Evolutionary conservation across 2,888 invertebrate genomes (phyloP), one percentile per base, ranked within the genome.

Genomic region (Drosophila suboccidentalis): DNA sequence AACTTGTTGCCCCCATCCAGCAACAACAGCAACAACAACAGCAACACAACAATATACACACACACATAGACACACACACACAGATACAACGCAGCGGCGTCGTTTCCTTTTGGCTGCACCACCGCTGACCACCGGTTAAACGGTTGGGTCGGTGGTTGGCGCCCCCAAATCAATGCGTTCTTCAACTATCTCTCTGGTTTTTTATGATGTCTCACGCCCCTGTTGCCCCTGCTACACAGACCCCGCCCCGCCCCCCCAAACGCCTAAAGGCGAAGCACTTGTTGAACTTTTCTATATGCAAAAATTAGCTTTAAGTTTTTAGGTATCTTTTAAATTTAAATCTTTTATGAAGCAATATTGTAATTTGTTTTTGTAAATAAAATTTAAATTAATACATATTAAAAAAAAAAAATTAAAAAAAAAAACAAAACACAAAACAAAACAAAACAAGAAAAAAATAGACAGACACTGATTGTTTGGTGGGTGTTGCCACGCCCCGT

Each of bases 331-430:
- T 88, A 78, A 87, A 80, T 78, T 87, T 84, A 81, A 79, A 64
- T 29, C 81, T 81, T 84, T 83, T 85, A 90, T 87, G 78, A 83
- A 83, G 82, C 89, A 91, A 90, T 91, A 91, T 91, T 91, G 91
- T 92, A 91, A 92, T 91, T 90, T 91, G 91, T 92, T 92, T 85
- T 90, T 92, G 91, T 92, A 92, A 91, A 91, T 91, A 92, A 92
- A 90, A 90, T 87, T 85, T 80, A 79, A 85, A 87, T 83, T 80
- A 82, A 81, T 90, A 85, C 63, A 82, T 54, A 91, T 91, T 91
- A 89, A 82, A 75, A 82, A 73, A 73, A 64, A 74, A 64, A 39
- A 73, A 64, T 39, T 63, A 71, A 77, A 73, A 73, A 72, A 91
- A 87, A 82, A 73, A 5, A 26, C 5, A 74, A 63, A 66, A 67